phyloP scores from a whole-genome alignment of 35 echinoderm and acorn worm genomes.

The Patiria miniata region DNA sequence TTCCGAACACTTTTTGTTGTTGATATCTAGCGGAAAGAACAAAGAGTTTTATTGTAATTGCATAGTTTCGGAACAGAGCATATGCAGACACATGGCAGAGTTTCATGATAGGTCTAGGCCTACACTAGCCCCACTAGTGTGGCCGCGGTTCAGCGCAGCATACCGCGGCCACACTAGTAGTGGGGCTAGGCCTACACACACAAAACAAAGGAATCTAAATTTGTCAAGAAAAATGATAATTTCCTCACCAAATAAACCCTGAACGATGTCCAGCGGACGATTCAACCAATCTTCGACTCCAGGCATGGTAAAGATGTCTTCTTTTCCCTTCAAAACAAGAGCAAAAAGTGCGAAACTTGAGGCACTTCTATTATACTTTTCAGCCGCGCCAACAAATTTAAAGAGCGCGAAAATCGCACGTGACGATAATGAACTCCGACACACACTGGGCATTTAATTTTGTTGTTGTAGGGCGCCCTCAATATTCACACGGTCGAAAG shows the following conservation, averaged over 20 bases:
- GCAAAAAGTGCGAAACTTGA: no score
- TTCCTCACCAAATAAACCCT: slow-evolving; percentile 73
- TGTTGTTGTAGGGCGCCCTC: background rate
- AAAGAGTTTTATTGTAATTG: background rate
- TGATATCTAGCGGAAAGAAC: slow-evolving; percentile 48
- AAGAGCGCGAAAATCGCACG: slow-evolving; percentile 18
- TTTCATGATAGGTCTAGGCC: background rate
- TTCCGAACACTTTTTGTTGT: slow-evolving; percentile 37
- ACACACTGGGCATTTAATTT: slow-evolving; percentile 1
- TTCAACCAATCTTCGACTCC: slow-evolving; percentile 82
- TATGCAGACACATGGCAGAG: background rate
- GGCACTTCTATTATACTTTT: background rate
- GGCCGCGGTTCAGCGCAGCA: no score
- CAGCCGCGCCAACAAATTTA: background rate
- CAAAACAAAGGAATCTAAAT: no score
- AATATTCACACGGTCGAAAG: no score
- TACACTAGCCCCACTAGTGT: no score
- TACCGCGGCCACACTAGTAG: no score
- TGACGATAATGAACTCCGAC: background rate
- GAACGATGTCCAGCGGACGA: slow-evolving; percentile 70
- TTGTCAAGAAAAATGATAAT: no score
- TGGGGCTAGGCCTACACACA: no score
- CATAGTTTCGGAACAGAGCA: background rate
- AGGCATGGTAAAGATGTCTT: slow-evolving; percentile 43
- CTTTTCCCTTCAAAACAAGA: background rate